These are phyloP conservation scores for Troglohyphantes excavatus DNA, from an alignment of 2,888 invertebrate genomes.

Conservation along the genomic window DNA sequence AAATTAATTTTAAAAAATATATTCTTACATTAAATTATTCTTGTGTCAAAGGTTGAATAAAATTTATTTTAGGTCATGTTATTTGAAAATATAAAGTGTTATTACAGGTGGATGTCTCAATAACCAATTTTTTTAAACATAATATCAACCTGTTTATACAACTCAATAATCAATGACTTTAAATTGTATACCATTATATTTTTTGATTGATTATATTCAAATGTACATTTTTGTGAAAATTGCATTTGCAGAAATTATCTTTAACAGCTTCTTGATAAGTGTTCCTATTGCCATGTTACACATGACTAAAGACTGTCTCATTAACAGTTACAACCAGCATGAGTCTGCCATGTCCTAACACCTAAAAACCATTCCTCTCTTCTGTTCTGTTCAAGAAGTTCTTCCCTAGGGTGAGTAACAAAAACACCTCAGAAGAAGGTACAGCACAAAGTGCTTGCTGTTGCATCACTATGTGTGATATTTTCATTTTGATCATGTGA, in stretches of 20 bases:
- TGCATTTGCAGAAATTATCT: not conserved
- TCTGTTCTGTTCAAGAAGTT: not conserved
- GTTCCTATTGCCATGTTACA: not conserved
- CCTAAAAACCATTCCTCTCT: not conserved
- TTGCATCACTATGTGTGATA: not conserved
- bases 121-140: no score
- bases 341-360: not conserved
- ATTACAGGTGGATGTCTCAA: no score
- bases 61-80: no score
- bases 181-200: no score
- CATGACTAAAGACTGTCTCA: not conserved
- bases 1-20: no score
- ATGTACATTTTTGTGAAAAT: not conserved
- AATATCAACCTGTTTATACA: no score
- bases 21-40: no score
- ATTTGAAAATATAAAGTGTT: no score
- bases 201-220: no score
- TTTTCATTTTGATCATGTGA: constrained; percentile 7
- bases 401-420: not conserved
- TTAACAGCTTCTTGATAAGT: not conserved
- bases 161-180: no score
- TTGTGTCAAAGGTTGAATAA: no score
- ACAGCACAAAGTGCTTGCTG: not conserved
- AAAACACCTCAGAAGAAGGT: no score
- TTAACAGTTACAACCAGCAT: not conserved